Conservation (phyloP, 2,113 vertebrate genomes). For the Cathartes aura region DNA sequence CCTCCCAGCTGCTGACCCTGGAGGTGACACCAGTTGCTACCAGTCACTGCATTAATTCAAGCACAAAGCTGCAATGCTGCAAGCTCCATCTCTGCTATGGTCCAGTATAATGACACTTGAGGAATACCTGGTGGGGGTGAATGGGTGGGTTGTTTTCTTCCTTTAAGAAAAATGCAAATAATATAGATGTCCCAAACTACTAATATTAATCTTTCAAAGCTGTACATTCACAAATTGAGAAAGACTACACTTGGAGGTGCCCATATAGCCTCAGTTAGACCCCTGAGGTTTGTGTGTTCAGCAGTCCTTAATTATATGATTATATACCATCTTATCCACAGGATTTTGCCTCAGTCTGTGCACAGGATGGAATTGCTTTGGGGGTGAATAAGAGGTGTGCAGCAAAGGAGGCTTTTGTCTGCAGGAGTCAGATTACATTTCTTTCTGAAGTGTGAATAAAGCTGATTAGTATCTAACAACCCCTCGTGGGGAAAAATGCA, state of each 20-base stretch:
- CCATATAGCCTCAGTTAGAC: background rate
- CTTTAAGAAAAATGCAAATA: background rate
- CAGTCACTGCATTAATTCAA: background rate
- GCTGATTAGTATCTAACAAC: background rate
- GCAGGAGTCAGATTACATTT: background rate
- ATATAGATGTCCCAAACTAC: background rate
- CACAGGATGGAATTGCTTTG: background rate
- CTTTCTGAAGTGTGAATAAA: background rate
- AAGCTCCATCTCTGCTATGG: background rate
- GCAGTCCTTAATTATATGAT: background rate
- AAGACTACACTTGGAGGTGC: background rate
- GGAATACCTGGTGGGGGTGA: background rate
- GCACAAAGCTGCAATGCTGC: background rate
- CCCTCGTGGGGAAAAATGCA: background rate
- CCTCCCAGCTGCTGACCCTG: background rate
- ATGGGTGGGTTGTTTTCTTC: background rate
- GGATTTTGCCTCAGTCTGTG: background rate
- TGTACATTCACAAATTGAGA: background rate
- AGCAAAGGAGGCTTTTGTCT: background rate
- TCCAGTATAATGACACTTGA: background rate
- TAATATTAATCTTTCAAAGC: background rate
- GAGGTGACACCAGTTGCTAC: background rate
- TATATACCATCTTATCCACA: background rate
- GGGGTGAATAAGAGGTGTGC: background rate
- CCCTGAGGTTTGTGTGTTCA: background rate